These are phyloP conservation scores for Brachionus paranguensis DNA, from an alignment of 1,140 invertebrate genomes.

Conservation along the genomic window DNA sequence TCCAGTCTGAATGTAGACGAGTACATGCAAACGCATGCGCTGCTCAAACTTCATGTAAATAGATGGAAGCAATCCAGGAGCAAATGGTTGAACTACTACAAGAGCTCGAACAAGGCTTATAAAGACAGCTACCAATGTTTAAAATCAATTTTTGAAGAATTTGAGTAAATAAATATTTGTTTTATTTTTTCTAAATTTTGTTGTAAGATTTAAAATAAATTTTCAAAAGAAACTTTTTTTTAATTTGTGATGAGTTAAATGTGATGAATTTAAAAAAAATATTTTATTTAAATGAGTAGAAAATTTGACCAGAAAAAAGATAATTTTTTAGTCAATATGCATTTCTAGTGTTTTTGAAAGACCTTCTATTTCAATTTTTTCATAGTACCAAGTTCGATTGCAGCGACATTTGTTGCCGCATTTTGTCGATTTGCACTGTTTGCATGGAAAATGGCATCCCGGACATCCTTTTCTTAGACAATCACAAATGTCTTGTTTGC, in stretches of 20 bases:
- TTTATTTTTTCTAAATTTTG: background rate
- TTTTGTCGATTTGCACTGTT: slow-evolving; percentile 64
- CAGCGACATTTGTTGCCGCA: slow-evolving; percentile 62
- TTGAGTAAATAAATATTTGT: background rate
- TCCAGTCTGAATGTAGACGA: slow-evolving; percentile 3
- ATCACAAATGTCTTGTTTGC: slow-evolving; percentile 69
- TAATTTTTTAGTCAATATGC: background rate
- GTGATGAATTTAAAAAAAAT: background rate
- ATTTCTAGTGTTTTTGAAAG: slow-evolving; percentile 30
- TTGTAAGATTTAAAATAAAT: background rate
- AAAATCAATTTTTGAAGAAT: slow-evolving; percentile 38
- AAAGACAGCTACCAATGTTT: background rate
- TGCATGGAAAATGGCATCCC: slow-evolving; percentile 73
- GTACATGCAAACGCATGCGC: background rate
- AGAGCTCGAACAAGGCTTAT: background rate
- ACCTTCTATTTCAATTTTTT: slow-evolving; percentile 51
- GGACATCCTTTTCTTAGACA: slow-evolving; percentile 66
- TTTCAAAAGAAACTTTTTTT: background rate
- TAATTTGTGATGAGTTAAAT: too few species aligned
- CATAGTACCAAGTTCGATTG: slow-evolving; percentile 51
- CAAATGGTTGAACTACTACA: slow-evolving; percentile 9
- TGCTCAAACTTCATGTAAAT: slow-evolving; percentile 15
- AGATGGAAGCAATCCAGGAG: slow-evolving; percentile 18
- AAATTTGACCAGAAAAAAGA: background rate
- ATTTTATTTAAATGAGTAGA: too few species aligned